Evolutionary conservation across 2,888 invertebrate species (phyloP).

Genomic region (Idaea biselata): DNA sequence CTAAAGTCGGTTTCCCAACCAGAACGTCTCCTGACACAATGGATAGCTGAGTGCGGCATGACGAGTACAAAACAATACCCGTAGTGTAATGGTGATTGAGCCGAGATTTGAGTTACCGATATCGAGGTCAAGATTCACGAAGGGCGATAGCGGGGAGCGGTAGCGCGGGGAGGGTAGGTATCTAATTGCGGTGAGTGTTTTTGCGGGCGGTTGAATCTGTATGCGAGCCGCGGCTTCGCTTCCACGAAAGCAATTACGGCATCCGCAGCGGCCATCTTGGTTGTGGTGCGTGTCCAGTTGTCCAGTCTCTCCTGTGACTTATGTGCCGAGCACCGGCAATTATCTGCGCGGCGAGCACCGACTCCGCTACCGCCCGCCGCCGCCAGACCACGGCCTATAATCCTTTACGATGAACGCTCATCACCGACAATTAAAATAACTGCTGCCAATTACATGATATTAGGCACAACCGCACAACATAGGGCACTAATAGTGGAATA

Average conservation of each 20-base stretch:
- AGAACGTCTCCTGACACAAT: background rate
- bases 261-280: conserved; percentile 74
- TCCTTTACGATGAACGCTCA: conserved; percentile 14
- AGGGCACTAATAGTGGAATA: too few relatives aligned
- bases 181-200: conserved; percentile 59
- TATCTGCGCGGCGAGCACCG: conserved; percentile 10
- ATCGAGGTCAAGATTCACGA: conserved; percentile 7
- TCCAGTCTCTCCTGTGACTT: conserved; percentile 15
- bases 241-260: conserved; percentile 76
- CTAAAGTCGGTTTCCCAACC: background rate
- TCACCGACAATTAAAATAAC: conserved; percentile 62
- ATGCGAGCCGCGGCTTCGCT: conserved; percentile 52
- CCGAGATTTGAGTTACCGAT: background rate
- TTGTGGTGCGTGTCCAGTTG: conserved; percentile 12
- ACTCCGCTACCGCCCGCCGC: background rate
- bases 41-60: background rate
- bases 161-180: conserved; percentile 22
- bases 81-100: background rate
- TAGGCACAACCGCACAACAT: too few relatives aligned
- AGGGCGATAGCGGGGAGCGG: conserved; percentile 20
- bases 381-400: conserved; percentile 13
- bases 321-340: conserved; percentile 13
- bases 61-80: background rate
- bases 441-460: too few relatives aligned
- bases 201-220: conserved; percentile 63